Conservation (phyloP, 2,113 vertebrate species). For the Ranitomeya variabilis region DNA sequence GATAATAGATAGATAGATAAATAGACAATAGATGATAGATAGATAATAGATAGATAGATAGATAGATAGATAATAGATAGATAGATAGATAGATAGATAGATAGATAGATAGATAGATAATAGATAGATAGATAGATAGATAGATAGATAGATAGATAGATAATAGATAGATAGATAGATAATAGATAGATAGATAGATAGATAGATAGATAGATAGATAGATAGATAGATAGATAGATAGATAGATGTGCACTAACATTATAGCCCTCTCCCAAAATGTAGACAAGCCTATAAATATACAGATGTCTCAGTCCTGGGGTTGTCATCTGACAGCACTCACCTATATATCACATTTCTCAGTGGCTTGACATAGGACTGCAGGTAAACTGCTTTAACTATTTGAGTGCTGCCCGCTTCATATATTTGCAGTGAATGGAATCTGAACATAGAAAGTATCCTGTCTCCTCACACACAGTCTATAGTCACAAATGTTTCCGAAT, state of each 20-base stretch:
- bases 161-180: too few species aligned
- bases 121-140: too few species aligned
- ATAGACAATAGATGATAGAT: background rate
- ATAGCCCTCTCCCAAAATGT: background rate
- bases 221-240: background rate
- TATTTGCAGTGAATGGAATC: background rate
- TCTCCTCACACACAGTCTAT: background rate
- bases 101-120: too few species aligned
- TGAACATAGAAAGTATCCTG: background rate
- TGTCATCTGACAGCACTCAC: background rate
- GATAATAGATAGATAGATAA: too few species aligned
- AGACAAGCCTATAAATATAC: background rate
- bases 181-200: too few species aligned
- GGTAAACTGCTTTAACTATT: background rate
- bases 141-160: too few species aligned
- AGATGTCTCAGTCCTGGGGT: background rate
- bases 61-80: too few species aligned
- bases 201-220: too few species aligned
- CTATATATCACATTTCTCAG: background rate
- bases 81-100: too few species aligned
- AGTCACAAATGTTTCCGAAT: background rate
- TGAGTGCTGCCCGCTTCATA: background rate
- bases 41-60: background rate
- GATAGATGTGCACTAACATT: background rate
- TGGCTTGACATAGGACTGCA: background rate